Conservation (phyloP, 2,797 vertebrate species). For the Tachyglossus aculeatus region DNA sequence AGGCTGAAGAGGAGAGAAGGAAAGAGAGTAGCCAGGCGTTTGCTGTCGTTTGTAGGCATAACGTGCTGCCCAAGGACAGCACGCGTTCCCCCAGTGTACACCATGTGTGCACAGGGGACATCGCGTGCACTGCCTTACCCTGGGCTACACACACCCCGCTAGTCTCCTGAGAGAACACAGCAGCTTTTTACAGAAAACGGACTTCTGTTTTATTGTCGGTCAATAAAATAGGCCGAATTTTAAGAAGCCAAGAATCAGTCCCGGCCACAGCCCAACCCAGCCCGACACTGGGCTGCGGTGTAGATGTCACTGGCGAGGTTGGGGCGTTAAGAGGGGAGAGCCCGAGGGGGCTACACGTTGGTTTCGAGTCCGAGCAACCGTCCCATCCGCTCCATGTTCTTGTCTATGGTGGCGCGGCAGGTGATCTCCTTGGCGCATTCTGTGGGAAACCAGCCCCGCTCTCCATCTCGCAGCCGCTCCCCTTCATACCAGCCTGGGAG, state of each 20-base stretch:
- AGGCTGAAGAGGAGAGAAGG: too few species aligned
- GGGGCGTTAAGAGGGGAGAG: fast-evolving
- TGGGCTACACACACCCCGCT: too few species aligned
- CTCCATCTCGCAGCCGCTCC: slow-evolving; percentile 89
- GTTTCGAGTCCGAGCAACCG: slow-evolving; percentile 93
- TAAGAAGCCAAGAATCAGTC: background rate
- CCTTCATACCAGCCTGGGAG: slow-evolving; percentile 93
- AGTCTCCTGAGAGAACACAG: background rate
- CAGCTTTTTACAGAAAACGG: background rate
- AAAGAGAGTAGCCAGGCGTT: too few species aligned
- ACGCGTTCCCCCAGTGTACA: too few species aligned
- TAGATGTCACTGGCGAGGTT: slow-evolving; percentile 34
- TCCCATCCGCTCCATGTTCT: slow-evolving; percentile 96
- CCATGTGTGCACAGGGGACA: too few species aligned
- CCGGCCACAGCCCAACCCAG: background rate
- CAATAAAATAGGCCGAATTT: background rate
- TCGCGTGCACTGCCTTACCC: too few species aligned
- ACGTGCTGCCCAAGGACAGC: too few species aligned
- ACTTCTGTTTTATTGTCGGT: background rate
- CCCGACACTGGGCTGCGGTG: background rate
- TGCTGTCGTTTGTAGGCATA: too few species aligned
- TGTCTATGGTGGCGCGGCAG: slow-evolving; percentile 88
- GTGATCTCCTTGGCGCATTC: slow-evolving; percentile 92
- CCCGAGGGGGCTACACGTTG: slow-evolving; percentile 79
- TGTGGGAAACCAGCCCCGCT: slow-evolving; percentile 90